Evolutionary conservation across 1,140 invertebrate species (phyloP).

Genomic region (Rhizoglyphus robini): DNA sequence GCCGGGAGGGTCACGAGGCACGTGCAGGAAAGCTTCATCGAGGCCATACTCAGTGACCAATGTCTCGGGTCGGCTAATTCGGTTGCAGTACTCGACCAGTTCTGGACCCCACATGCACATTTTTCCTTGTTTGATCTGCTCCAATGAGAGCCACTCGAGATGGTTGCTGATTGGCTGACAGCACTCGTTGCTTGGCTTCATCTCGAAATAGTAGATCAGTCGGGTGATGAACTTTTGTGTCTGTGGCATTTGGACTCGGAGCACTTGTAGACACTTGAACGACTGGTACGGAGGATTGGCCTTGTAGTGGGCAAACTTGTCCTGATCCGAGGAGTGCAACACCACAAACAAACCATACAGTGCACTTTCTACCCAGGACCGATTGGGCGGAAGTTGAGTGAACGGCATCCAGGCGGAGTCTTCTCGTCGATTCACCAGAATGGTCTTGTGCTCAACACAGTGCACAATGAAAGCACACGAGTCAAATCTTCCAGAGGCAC

Average conservation of each 20-base stretch:
- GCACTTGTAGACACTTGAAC: conserved; percentile 5
- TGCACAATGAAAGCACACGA: not conserved
- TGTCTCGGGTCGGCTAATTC: not conserved
- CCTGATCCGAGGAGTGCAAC: not conserved
- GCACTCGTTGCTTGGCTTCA: not conserved
- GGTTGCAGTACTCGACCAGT: not conserved
- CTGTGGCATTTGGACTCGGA: conserved; percentile 10
- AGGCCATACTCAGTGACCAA: conserved; percentile 1
- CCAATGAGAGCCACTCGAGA: not conserved
- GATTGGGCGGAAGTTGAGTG: not conserved
- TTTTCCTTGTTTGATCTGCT: not conserved
- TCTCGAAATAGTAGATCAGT: conserved; percentile 7
- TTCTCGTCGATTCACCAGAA: not conserved
- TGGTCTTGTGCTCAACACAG: not conserved
- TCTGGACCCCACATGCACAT: conserved; percentile 11
- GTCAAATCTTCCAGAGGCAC: not conserved
- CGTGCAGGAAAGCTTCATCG: conserved; percentile 4
- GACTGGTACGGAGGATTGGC: not conserved
- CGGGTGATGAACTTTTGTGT: conserved; percentile 10
- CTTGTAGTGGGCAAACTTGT: not conserved
- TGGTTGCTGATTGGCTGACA: not conserved
- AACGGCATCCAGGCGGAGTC: conserved; percentile 1
- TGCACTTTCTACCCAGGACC: not conserved
- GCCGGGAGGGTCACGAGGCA: conserved; percentile 16
- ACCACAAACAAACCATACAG: not conserved